Evolutionary conservation across 2,888 invertebrate genomes (phyloP), one percentile per base, ranked within the genome.

Genomic region (Julus scandinavius): DNA sequence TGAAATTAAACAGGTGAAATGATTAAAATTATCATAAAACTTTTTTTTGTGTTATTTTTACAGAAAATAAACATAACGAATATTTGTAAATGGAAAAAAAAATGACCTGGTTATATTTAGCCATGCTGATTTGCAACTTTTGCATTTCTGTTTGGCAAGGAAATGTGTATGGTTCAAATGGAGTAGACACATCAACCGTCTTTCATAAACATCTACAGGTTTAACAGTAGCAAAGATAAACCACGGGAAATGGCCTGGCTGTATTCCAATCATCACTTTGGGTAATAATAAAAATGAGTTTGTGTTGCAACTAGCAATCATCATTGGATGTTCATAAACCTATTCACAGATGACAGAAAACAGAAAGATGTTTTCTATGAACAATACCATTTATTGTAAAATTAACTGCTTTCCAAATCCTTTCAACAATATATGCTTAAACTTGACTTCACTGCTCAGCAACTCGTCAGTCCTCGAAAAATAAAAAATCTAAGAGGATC

Each of bases 141-240:
- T 38, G 80, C 80, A 80, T 38, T 80, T 80, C 29, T 80, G 80
- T 80, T 80, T 80, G 80, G 80, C 80, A 80, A 80, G 80, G 80
- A 80, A 40, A 40, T 38, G 38, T 80, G 80, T 13, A 1, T 38
- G 15, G 80, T 29, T 2, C 13, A 80, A 38, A 80, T 9, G 13
- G 80, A 80, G 80, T 15, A 80, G 38, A 80, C 80, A 20, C 63
- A 80, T 38, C 38, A 80, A 80, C 38, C 29, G 7, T 72, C 72
- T 29, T 13, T 80, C 80, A 38, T 80, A 9, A 38, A 38, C 80
- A 38, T 38, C 13, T 13, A 0, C 2, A 38, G 11, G 13, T 80
- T 80, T 29, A 80, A 80, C 80, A 29, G 3, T n/a, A 72, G 72
- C 29, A 29, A 72, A 72, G 72, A n/a, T 72, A 20, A 72, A 72